Conservation (phyloP, 2,888 invertebrate genomes). For the Syritta pipiens region DNA sequence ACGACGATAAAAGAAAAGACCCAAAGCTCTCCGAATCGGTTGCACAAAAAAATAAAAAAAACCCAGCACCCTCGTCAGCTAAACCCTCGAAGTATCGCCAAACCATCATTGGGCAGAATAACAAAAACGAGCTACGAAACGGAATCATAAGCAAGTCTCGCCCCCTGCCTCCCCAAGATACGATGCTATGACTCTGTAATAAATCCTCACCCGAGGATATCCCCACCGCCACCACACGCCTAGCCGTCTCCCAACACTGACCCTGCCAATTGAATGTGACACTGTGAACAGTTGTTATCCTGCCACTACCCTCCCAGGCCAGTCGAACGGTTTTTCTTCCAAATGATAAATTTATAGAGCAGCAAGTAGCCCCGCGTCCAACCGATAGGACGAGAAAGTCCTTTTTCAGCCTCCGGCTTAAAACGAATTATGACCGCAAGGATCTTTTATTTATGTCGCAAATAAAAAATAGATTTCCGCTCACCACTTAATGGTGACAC, state of each 20-base stretch:
- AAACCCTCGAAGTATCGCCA: too few species aligned
- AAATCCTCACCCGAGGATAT: not conserved
- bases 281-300: conserved; percentile 41
- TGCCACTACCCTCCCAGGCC: conserved; percentile 22
- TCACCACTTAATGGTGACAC: conserved; percentile 63
- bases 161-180: too few species aligned
- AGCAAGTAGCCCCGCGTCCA: too few species aligned
- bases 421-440: conserved; percentile 62
- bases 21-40: too few species aligned
- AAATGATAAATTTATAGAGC: conserved; percentile 52
- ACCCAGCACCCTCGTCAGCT: too few species aligned
- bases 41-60: too few species aligned
- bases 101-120: too few species aligned
- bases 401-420: conserved; percentile 50
- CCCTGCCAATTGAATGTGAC: conserved; percentile 53
- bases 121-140: too few species aligned
- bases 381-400: conserved; percentile 14
- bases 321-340: conserved; percentile 39
- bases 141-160: too few species aligned
- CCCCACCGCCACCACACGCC: not conserved
- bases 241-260: conserved; percentile 19
- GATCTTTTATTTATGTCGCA: conserved; percentile 63
- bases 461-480: conserved; percentile 63
- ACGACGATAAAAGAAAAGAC: too few species aligned
- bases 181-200: too few species aligned